phyloP scores from a whole-genome alignment of 2,888 invertebrate genomes.

The Aleiodes testaceus region DNA sequence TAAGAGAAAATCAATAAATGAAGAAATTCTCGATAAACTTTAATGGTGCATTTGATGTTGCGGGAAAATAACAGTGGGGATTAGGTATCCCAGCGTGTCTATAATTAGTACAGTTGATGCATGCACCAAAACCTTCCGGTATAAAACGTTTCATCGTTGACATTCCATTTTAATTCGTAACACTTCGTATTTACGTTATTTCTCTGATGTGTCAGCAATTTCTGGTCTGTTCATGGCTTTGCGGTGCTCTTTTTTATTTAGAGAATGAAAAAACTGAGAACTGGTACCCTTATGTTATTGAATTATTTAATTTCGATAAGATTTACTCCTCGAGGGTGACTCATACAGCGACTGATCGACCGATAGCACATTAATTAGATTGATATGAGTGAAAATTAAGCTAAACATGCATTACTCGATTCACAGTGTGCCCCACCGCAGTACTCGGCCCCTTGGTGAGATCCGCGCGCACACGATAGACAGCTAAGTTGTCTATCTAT shows the following conservation, averaged over 20 bases:
- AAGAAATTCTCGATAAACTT: conserved; percentile 7
- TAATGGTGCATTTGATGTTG: conserved; percentile 14
- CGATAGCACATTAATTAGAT: not conserved
- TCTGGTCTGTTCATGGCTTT: not conserved
- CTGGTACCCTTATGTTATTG: not conserved
- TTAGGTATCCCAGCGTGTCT: conserved; percentile 37
- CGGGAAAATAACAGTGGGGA: conserved; percentile 30
- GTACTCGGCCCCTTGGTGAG: conserved; percentile 29
- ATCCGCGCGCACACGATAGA: conserved; percentile 44
- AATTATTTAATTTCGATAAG: not conserved
- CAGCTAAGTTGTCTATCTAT: conserved; percentile 53
- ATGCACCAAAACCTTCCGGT: conserved; percentile 37
- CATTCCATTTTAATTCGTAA: conserved; percentile 38
- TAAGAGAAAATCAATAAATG: not conserved
- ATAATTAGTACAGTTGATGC: conserved; percentile 43
- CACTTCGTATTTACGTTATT: conserved; percentile 5
- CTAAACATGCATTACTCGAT: conserved; percentile 3
- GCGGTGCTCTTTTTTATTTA: conserved; percentile 1
- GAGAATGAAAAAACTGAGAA: no score
- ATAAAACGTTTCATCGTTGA: conserved; percentile 36
- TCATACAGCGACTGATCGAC: not conserved
- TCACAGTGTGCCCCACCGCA: not conserved
- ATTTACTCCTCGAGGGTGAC: not conserved
- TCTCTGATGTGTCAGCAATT: conserved; percentile 6
- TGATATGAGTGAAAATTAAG: not conserved